phyloP scores from a whole-genome alignment of 2,113 vertebrate species.

The Meleagris gallopavo region DNA sequence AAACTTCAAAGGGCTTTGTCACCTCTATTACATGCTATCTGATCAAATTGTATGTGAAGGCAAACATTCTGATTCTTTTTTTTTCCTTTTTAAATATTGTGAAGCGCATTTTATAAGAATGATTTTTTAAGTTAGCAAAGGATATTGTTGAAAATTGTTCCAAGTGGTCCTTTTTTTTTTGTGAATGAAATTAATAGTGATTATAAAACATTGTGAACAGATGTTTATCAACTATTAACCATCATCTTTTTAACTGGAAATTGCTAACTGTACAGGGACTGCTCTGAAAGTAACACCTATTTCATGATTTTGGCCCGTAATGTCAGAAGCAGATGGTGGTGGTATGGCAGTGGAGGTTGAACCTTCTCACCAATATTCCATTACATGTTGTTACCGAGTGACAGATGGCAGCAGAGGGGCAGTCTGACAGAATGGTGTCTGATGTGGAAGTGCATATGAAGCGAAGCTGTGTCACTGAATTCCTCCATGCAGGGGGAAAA shows the following conservation, averaged over 20 bases:
- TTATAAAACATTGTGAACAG: background rate
- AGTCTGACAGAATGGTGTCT: background rate
- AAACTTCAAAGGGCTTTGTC: constrained; percentile 43
- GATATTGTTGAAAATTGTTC: constrained; percentile 21
- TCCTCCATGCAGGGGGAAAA: too few species aligned
- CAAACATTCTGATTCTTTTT: background rate
- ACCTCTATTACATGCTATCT: constrained; percentile 49
- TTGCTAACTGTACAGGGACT: background rate
- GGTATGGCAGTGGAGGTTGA: too few species aligned
- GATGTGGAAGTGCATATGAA: too few species aligned
- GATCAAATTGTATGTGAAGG: constrained; percentile 30
- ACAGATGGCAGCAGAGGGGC: background rate
- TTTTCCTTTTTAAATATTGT: background rate
- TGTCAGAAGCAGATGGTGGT: background rate
- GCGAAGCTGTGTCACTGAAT: background rate
- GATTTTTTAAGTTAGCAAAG: background rate
- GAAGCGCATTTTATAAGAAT: background rate
- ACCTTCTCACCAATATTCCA: background rate
- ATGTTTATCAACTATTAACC: background rate
- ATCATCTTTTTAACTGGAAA: background rate
- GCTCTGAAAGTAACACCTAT: background rate
- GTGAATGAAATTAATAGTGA: background rate
- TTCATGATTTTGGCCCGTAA: background rate
- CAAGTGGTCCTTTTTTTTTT: background rate
- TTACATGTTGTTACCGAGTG: background rate